Percentiles rank a stretch among this genome's conserved stretches.
Evolutionary conservation across 1,140 invertebrate species (phyloP).

Genomic region (Aphelenchoides avenae): DNA sequence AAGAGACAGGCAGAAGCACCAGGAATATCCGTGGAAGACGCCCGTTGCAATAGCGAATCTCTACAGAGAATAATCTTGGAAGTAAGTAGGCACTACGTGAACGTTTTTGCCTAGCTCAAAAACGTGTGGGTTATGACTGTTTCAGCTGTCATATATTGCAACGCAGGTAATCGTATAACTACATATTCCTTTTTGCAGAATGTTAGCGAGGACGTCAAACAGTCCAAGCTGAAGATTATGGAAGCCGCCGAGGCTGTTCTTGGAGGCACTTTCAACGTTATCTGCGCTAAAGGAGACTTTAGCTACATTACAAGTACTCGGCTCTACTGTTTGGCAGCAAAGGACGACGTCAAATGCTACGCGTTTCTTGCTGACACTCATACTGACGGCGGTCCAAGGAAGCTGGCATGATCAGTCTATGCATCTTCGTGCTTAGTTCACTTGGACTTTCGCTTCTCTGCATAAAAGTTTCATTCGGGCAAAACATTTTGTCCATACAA

Average conservation of each 20-base stretch:
- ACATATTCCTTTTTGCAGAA: constrained; percentile 11
- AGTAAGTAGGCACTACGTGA: constrained; percentile 3
- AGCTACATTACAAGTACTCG: constrained; percentile 27
- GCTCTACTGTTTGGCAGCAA: constrained; percentile 24
- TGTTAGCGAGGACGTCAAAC: constrained; percentile 27
- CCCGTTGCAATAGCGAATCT: constrained; percentile 21
- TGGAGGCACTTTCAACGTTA: constrained; percentile 28
- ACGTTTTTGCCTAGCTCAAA: no score
- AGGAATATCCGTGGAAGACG: no score
- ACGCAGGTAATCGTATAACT: background rate
- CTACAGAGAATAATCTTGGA: constrained; percentile 25
- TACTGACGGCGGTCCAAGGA: no score
- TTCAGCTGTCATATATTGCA: background rate
- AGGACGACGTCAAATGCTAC: constrained; percentile 26
- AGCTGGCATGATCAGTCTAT: no score
- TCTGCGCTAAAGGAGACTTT: constrained; percentile 24
- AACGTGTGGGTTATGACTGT: background rate
- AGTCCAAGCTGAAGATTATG: constrained; percentile 30
- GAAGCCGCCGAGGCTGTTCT: constrained; percentile 20
- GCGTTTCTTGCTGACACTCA: constrained; percentile 33
- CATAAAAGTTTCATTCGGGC: no score
- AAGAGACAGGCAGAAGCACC: no score
- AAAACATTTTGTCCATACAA: no score
- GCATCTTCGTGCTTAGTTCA: no score
- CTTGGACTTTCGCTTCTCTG: no score